A percentile compares a stretch with the other conserved stretches of the same genome.
These are phyloP conservation scores for Aspidiotus rigidus DNA, from an alignment of 2,888 invertebrate species.

Conservation along the genomic window DNA sequence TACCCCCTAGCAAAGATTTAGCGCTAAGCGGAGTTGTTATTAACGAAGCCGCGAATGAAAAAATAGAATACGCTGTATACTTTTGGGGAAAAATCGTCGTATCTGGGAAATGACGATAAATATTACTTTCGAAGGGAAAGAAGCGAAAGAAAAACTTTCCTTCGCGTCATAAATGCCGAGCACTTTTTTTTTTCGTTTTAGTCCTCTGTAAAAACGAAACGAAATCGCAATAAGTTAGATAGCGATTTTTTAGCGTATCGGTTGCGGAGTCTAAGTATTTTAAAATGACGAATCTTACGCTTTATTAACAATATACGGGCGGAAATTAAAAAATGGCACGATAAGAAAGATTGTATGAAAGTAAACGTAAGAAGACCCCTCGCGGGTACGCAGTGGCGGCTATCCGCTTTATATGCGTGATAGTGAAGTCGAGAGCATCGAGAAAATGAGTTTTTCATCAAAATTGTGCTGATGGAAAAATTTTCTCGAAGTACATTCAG, in stretches of 20 bases:
- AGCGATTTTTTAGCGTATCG: background rate
- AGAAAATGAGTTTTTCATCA: conserved; percentile 10
- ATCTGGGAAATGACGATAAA: too few species aligned
- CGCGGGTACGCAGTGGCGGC: conserved; percentile 6
- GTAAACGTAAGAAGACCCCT: conserved; percentile 3
- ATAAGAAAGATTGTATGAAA: conserved; percentile 29
- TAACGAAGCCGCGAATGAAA: too few species aligned
- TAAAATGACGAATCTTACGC: conserved; percentile 31
- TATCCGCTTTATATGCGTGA: conserved; percentile 19
- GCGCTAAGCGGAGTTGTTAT: too few species aligned
- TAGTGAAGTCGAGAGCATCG: conserved; percentile 18
- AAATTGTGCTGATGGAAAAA: conserved; percentile 22
- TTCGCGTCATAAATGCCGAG: too few species aligned
- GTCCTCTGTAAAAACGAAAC: background rate
- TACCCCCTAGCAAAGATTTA: too few species aligned
- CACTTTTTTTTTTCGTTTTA: too few species aligned
- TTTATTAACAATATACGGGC: conserved; percentile 27
- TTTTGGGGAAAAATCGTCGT: too few species aligned
- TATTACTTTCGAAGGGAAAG: too few species aligned
- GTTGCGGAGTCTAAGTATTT: background rate
- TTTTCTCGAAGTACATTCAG: conserved; percentile 8
- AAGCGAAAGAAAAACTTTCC: too few species aligned
- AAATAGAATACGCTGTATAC: too few species aligned
- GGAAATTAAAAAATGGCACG: conserved; percentile 25
- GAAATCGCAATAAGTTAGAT: background rate